Evolutionary conservation across 92 coral and sea anemone species (phyloP).

Genomic region (Meandrina meandrites): DNA sequence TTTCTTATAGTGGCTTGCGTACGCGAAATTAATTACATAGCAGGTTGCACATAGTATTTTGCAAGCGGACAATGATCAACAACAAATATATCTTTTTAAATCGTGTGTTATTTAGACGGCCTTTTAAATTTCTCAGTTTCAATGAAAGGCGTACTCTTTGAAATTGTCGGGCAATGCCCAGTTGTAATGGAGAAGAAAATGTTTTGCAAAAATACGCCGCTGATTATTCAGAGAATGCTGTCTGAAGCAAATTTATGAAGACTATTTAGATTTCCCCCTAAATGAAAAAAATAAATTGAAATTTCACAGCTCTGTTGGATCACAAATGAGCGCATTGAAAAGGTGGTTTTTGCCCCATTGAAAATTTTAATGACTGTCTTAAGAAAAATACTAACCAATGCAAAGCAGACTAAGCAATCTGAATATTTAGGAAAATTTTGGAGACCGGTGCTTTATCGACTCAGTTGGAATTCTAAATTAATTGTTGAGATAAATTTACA

Average conservation of each 20-base stretch:
- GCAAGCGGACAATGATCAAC: background rate
- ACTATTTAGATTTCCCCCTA: slow-evolving; percentile 11
- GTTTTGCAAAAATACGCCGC: slow-evolving; percentile 14
- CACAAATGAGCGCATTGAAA: slow-evolving; percentile 4
- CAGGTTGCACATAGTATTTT: background rate
- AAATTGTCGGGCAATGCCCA: slow-evolving; percentile 6
- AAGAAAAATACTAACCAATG: background rate
- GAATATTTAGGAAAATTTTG: slow-evolving; percentile 3
- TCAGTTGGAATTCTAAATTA: slow-evolving; percentile 24
- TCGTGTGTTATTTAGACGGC: background rate
- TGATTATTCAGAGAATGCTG: slow-evolving; percentile 17
- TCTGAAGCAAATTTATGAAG: slow-evolving; percentile 2
- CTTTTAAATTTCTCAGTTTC: background rate
- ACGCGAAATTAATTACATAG: background rate
- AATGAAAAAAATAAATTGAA: slow-evolving; percentile 3
- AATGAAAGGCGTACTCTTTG: background rate
- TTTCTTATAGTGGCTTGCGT: background rate
- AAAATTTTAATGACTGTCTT: background rate
- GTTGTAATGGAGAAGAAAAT: background rate
- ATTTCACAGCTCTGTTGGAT: slow-evolving; percentile 25
- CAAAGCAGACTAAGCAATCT: background rate
- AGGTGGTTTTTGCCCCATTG: background rate
- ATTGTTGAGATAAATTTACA: slow-evolving; percentile 20
- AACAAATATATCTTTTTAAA: background rate
- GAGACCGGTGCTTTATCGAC: slow-evolving; percentile 5